Base-by-base conservation (phyloP, 2,888 invertebrate genomes). In the Archips crataeganus region DNA sequence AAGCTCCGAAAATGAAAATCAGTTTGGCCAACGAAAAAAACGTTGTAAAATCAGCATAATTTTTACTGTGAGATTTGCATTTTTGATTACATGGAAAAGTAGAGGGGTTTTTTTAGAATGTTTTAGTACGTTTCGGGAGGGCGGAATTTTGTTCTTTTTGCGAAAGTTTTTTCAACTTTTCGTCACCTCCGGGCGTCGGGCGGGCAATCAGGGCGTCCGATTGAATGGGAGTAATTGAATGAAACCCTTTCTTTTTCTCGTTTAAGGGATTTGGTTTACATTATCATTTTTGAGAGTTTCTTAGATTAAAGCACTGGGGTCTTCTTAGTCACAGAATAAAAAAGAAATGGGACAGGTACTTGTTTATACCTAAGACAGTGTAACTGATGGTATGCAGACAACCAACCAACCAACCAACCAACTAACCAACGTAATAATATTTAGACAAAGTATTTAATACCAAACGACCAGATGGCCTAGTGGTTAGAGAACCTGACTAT, bases 1-100 rank as follows among this genome's bases (percentile, higher is more conserved):
- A 74, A 74, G 81, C 79, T 66, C 62, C 64, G 78, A 82, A 80
- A 80, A 79, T 81, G 78, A 78, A 78, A 79, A 78, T 61, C 71
- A 70, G 76, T 75, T 80, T 75, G 75, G 75, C 47, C 75, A 42
- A 78, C 70, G 71, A 68, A 77, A 77, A 74, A 76, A 65, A 76
- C 72, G 71, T 75, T 76, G 78, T 78, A 81, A 84, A 88, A 85
- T 85, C 85, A 79, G 81, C 79, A 84, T 85, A 84, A 87, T 87
- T 88, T 81, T 74, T 78, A 82, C 79, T 80, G 77, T 77, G 74
- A 82, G 79, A 89, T 90, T 89, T 88, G 84, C 88, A 90, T 90
- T 87, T 89, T 90, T 89, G 90, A 90, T 90, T 88, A 89, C 88
- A 79, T 80, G 83, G 84, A 82, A 85, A 83, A 86, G 84, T 83